phyloP scores from a whole-genome alignment of 2,888 invertebrate genomes.

The Hyalella azteca region DNA sequence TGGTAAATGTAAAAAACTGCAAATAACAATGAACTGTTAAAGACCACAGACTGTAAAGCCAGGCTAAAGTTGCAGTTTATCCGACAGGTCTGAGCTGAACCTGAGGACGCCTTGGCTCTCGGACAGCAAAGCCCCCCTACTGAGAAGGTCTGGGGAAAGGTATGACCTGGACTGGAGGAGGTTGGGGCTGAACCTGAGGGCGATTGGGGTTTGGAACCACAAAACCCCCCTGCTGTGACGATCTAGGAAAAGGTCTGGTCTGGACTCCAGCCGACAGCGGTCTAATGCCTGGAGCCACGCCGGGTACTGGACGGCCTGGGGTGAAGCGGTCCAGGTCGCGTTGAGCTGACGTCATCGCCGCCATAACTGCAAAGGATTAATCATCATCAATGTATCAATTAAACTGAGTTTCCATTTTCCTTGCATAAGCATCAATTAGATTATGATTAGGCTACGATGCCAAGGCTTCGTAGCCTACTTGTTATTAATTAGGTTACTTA shows the following conservation, averaged over 20 bases:
- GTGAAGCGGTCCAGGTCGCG: background rate
- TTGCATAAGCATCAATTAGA: no score
- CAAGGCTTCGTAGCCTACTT: no score
- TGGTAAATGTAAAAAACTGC: no score
- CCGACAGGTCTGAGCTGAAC: background rate
- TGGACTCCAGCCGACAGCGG: background rate
- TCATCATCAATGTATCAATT: no score
- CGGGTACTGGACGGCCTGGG: background rate
- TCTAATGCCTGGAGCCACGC: background rate
- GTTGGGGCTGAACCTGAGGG: background rate
- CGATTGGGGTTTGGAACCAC: background rate
- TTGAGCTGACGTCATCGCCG: background rate
- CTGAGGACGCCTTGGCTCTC: background rate
- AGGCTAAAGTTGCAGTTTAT: no score
- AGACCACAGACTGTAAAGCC: no score
- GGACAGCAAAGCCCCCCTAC: background rate
- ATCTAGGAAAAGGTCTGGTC: background rate
- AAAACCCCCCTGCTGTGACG: background rate
- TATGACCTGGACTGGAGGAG: background rate
- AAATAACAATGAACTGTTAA: no score
- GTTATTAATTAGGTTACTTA: no score
- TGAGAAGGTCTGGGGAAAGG: background rate
- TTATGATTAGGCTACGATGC: no score
- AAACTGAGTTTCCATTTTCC: no score
- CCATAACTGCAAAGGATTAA: no score